phyloP scores from a whole-genome alignment of 1,140 invertebrate genomes.

The Phthorimaea operculella region DNA sequence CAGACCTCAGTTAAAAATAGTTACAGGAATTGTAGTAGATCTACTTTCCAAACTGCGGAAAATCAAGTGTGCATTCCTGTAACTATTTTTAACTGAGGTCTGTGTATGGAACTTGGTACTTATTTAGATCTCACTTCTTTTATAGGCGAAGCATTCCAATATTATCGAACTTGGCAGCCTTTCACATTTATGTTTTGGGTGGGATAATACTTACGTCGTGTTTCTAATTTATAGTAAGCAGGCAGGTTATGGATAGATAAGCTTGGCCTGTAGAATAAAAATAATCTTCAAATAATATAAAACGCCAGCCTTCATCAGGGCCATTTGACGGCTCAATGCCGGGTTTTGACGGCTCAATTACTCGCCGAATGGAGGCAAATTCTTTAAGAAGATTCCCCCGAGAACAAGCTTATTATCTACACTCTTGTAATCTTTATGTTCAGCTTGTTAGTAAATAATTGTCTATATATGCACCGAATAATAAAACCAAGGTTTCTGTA shows the following conservation, averaged over 20 bases:
- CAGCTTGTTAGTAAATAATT: constrained; percentile 5
- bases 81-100: no score
- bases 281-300: neutral
- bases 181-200: no score
- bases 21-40: no score
- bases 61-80: no score
- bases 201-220: no score
- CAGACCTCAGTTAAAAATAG: no score
- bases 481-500: neutral
- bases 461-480: neutral
- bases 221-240: neutral
- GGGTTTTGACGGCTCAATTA: constrained; percentile 18
- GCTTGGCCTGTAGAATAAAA: neutral
- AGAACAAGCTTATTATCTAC: constrained; percentile 3
- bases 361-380: constrained; percentile 6
- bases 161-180: no score
- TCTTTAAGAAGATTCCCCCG: neutral
- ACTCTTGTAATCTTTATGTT: constrained; percentile 5
- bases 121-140: no score
- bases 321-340: constrained; percentile 12
- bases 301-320: constrained; percentile 8
- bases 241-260: neutral
- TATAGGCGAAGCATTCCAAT: no score
- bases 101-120: no score
- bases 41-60: no score